phyloP scores from a whole-genome alignment of 2,888 invertebrate species.

The Mechanitis messenoides region DNA sequence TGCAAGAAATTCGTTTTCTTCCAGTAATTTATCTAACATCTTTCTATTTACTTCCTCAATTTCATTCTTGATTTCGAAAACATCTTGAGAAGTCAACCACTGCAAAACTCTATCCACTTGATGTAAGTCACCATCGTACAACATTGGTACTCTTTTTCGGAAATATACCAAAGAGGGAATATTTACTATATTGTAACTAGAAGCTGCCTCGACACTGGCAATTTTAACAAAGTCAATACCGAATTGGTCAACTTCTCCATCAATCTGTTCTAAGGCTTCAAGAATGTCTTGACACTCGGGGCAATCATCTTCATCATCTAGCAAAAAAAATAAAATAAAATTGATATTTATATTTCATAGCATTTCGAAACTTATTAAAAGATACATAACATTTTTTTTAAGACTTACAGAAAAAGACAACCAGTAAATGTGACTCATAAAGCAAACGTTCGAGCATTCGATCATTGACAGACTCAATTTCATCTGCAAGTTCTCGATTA shows the following conservation, averaged over 20 bases:
- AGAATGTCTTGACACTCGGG: constrained; percentile 94
- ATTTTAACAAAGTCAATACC: constrained; percentile 98
- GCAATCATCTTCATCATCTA: constrained; percentile 90
- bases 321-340: constrained; percentile 7
- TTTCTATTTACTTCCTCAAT: constrained; percentile 98
- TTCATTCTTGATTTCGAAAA: constrained; percentile 96
- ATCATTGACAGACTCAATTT: constrained; percentile 94
- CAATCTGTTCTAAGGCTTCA: constrained; percentile 93
- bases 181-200: constrained; percentile 87
- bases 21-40: constrained; percentile 95
- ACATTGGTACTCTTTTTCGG: constrained; percentile 86
- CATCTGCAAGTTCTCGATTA: constrained; percentile 93
- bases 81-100: constrained; percentile 95
- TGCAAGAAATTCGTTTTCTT: constrained; percentile 95
- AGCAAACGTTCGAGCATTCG: constrained; percentile 91
- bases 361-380: not conserved
- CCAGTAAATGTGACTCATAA: constrained; percentile 89
- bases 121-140: constrained; percentile 92
- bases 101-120: constrained; percentile 90
- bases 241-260: constrained; percentile 94
- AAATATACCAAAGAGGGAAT: constrained; percentile 93
- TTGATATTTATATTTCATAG: not conserved
- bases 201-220: constrained; percentile 86
- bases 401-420: constrained; percentile 91
- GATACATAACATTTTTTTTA: not conserved